Evolutionary conservation across 2,113 vertebrate species (phyloP).

Genomic region (Heterotis niloticus): DNA sequence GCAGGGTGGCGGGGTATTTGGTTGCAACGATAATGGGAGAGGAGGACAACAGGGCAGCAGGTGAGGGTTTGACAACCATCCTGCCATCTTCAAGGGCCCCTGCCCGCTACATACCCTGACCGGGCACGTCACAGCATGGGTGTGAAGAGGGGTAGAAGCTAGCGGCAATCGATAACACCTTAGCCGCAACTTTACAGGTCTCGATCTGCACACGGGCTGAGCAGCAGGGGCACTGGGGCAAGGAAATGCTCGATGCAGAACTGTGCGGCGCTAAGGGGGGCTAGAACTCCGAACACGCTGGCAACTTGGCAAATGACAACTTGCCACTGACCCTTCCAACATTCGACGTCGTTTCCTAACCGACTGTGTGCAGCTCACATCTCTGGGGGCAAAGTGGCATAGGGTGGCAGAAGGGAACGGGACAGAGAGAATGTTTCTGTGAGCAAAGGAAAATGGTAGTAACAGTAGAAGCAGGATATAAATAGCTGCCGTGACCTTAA

Average conservation of each 20-base stretch:
- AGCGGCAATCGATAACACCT: conserved; percentile 38
- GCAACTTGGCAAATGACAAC: not conserved
- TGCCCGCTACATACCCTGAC: not conserved
- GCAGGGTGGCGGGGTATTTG: no score
- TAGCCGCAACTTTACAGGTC: conserved; percentile 36
- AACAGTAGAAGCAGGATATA: conserved; percentile 60
- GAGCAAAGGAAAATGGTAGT: conserved; percentile 46
- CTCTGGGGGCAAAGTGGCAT: conserved; percentile 6
- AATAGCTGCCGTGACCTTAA: conserved; percentile 61
- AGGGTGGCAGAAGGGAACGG: conserved; percentile 33
- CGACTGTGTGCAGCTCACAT: not conserved
- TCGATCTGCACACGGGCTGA: conserved; percentile 33
- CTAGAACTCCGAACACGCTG: not conserved
- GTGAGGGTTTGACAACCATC: not conserved
- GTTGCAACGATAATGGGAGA: not conserved
- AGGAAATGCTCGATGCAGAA: not conserved
- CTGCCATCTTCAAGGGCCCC: not conserved
- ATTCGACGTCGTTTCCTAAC: not conserved
- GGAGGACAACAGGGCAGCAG: not conserved
- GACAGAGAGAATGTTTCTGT: conserved; percentile 21
- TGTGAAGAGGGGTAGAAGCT: conserved; percentile 19
- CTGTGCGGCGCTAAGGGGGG: not conserved
- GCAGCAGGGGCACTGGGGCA: conserved; percentile 23
- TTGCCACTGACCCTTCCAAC: not conserved
- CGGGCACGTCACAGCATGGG: not conserved